Percentiles rank a stretch among this genome's conserved stretches.
These are phyloP conservation scores for Zaprionus lachaisei DNA, from an alignment of 1,140 invertebrate species.

Conservation along the genomic window DNA sequence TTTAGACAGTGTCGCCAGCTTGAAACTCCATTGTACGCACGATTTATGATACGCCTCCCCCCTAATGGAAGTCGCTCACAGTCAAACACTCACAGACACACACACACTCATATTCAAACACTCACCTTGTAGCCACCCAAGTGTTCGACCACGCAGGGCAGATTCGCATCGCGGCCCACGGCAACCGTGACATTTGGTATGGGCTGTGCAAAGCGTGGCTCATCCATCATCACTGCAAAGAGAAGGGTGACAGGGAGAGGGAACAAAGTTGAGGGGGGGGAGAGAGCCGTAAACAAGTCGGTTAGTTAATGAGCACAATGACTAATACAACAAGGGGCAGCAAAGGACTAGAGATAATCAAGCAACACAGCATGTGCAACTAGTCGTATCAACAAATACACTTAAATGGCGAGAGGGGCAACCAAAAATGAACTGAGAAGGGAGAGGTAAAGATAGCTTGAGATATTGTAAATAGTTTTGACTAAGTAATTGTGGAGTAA, in stretches of 20 bases:
- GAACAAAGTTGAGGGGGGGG: neutral
- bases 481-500: neutral
- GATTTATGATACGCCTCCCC: conserved; percentile 57
- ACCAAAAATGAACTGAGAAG: neutral
- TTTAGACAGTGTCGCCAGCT: conserved; percentile 64
- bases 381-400: conserved; percentile 8
- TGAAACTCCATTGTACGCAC: conserved; percentile 61
- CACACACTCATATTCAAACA: conserved; percentile 1
- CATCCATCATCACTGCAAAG: conserved; percentile 90
- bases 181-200: conserved; percentile 95
- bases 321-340: conserved; percentile 4
- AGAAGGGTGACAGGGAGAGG: conserved; percentile 29
- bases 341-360: conserved; percentile 11
- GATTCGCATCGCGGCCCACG: conserved; percentile 92
- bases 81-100: conserved; percentile 52
- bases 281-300: conserved; percentile 44
- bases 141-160: conserved; percentile 95
- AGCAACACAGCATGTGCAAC: conserved; percentile 5
- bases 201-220: conserved; percentile 93
- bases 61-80: neutral
- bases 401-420: neutral
- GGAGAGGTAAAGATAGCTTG: neutral
- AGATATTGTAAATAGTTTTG: neutral
- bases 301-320: conserved; percentile 69
- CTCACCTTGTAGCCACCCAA: conserved; percentile 94